Base-by-base conservation (phyloP, 1,140 invertebrate genomes). In the Arctopsyche grandis region DNA sequence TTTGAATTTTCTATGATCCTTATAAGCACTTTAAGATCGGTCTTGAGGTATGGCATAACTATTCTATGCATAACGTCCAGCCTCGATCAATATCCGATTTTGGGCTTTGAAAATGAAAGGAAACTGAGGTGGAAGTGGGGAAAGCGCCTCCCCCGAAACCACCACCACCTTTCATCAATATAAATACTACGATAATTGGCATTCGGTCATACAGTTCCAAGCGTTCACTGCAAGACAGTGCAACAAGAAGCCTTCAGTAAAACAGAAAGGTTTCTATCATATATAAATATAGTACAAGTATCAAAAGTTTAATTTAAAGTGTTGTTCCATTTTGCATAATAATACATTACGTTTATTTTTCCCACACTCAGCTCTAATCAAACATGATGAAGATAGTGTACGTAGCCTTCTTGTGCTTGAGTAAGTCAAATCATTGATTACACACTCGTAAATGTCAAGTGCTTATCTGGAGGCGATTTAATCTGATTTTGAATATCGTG, bases 341-440 rank as follows among this genome's bases (percentile, higher is more conserved):
- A 38, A 38, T 38, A 38, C 29, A 7, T 38, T 4, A 14, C 16
- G 4, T 52, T 66, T 22, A 26, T 66, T 66, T 66, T 26, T 71
- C n/a, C 21, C 24, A 38, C 43, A 16, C 10, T n/a, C 44, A 71
- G 69, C n/a, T 48, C 38, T 29, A 48, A 38, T 29, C 44, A 71
- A 75, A 14, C 52, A 56, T 75, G 43, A 82, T 82, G 81, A 82
- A 82, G 81, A 46, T 82, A 7, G 48, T 78, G 19, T 80, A 48
- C 44, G 70, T 80, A 60, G 73, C 43, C 12, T 9, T 82, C 44
- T 24, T 82, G 12, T 82, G 81, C 52, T 21, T 82, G 52, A 82
- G 81, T 82, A 82, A 80, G 81, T 82, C 56, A 16, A 75, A 52
- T 21, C 1, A 5, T 56, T 56, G 3, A 56, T 38, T 38, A 38